Evolutionary conservation across 1,140 invertebrate species (phyloP), one percentile per base, ranked within the genome.

Genomic region (Bradynema listronoti): DNA sequence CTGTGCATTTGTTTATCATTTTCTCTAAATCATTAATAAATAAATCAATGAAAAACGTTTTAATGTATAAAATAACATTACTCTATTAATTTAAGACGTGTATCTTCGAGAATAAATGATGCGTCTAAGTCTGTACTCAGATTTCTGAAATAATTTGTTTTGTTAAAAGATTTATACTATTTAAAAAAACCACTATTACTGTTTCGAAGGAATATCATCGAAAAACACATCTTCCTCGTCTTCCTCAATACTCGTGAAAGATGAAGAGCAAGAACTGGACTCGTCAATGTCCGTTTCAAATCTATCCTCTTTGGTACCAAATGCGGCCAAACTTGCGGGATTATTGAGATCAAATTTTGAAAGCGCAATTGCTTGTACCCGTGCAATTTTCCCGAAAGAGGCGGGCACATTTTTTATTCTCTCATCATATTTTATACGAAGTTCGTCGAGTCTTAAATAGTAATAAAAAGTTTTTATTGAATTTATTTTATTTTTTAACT

Each of bases 101-200:
- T 72, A 52, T 76, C 71, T 46, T 77, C 74, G 24, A 77, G 57
- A 55, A 77, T 74, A 52, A 77, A 77, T 0, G 68, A 74, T 0
- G 76, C 76, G 52, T 77, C 76, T 33, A 78, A 41, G 39, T 78
- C 74, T n/a, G 58, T 27, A 22, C 72, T n/a, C n/a, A n/a, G n/a
- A n/a, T n/a, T n/a, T n/a, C n/a, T n/a, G n/a, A n/a, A n/a, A n/a
- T n/a, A n/a, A n/a, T n/a, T n/a, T n/a, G n/a, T n/a, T n/a, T n/a
- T n/a, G n/a, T n/a, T n/a, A n/a, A 39, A 11, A 11, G 36, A 11
- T 39, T 39, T 39, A 11, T 39, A 39, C 36, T 39, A 11, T 39
- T 39, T 39, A 19, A 19, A 19, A 11, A 19, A 39, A 19, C 11
- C 36, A 11, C 36, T 39, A 39, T 39, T 39, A 39, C 36, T 39